Base-by-base conservation (phyloP, 1,140 invertebrate genomes). In the Magallana gigas region DNA sequence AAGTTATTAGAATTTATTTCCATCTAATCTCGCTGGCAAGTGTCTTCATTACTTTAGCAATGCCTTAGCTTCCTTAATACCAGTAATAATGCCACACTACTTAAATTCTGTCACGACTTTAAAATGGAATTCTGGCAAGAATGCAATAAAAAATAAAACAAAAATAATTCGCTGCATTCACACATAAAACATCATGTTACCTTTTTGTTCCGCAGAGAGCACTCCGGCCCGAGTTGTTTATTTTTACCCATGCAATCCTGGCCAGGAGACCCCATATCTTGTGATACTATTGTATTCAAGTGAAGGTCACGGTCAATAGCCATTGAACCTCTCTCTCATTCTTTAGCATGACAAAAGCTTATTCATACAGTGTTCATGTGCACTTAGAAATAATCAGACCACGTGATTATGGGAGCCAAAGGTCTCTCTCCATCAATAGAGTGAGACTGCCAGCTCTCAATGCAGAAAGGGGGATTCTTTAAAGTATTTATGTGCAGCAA, bases 41-140 rank as follows among this genome's bases (percentile, higher is more conserved):
- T 64, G 68, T 48, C 64, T 76, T 71, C 64, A 23, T 71, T 18
- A 71, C 18, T 11, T 18, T 71, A 23, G 68, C 64, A 68, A 62
- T 62, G 60, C 60, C 18, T 23, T 48, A n/a, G n/a, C 14, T 4
- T 76, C 23, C 18, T 36, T 29, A 9, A 76, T 12, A 29, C 23
- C 68, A 29, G 68, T 76, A 48, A 48, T 76, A 76, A 76, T 12
- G 11, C 68, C 36, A 23, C 36, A 23, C 68, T 29, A 29, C 68
- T 76, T 23, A 76, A 76, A 76, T 76, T 29, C 23, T 29, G 36
- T 36, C 29, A 76, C 18, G 68, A 36, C 12, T 36, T 29, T 29
- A 76, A 76, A 76, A 76, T 9, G 68, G 68, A 76, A 76, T 76
- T 76, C 68, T 9, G 68, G 23, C 68, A 76, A 76, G 68, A 76